A percentile compares a stretch with the other conserved stretches of the same genome.
phyloP scores from a whole-genome alignment of 1,140 invertebrate species.

The Drosophila littoralis region DNA sequence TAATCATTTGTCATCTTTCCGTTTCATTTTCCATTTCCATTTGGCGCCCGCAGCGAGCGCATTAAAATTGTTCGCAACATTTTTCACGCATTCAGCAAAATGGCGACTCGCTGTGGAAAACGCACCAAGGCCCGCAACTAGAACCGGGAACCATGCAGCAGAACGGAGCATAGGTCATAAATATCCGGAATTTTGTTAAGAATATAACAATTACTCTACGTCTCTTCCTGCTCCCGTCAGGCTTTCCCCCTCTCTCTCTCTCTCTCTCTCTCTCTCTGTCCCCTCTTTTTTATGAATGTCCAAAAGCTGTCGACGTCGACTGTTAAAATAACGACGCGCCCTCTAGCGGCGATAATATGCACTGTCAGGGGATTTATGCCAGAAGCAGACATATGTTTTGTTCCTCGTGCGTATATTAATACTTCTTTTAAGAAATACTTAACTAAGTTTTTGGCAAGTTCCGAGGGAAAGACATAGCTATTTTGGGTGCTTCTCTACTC shows the following conservation, averaged over 20 bases:
- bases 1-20: slow-evolving; percentile 79
- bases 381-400: neutral
- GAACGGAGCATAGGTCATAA: slow-evolving; percentile 62
- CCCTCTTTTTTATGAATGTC: slow-evolving; percentile 23
- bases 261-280: neutral
- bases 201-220: slow-evolving; percentile 71
- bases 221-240: neutral
- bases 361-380: slow-evolving; percentile 4
- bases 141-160: slow-evolving; percentile 3
- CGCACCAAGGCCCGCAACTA: too few relatives aligned
- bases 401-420: too few relatives aligned
- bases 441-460: too few relatives aligned
- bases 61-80: slow-evolving; percentile 80
- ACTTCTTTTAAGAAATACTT: too few relatives aligned
- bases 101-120: slow-evolving; percentile 5
- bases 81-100: slow-evolving; percentile 76
- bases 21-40: slow-evolving; percentile 65
- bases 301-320: slow-evolving; percentile 31
- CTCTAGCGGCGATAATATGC: slow-evolving; percentile 22
- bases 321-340: slow-evolving; percentile 23
- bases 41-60: slow-evolving; percentile 73
- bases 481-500: too few relatives aligned
- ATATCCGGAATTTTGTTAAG: slow-evolving; percentile 78
- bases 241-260: neutral
- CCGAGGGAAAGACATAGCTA: too few relatives aligned